Evolutionary conservation across 37 sponge, comb jelly and placozoan genomes (phyloP), one percentile per base, ranked within the genome.

Genomic region (Diacarnus erythraeanus): DNA sequence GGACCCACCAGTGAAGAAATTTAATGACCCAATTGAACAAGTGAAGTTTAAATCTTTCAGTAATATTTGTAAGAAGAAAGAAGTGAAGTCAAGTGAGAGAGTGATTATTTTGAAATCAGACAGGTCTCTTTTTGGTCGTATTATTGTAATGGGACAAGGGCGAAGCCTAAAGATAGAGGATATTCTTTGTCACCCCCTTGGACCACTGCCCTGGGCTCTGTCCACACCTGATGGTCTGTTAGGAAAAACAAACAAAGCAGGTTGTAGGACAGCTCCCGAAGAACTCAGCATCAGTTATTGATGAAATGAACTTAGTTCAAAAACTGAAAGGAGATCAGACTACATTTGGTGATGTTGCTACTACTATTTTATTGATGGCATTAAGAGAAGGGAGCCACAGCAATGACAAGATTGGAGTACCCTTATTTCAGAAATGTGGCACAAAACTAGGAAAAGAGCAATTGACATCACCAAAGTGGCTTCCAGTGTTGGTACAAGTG

Each of bases 191-290:
- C 71, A 71, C 41, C 71, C 71, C 41, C 71, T 40, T 71, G 71
- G 71, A 54, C 71, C 71, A 71, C 41, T 71, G 12, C 71, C 42
- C 42, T 71, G 71, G 71, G 34, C 69, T 68, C 38, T 68, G 34
- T 68, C 69, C 20, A 68, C 69, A 38, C 69, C 69, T 33, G 69
- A 68, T 31, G 69, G 69, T 8, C 37, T 68, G 35, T 31, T 68
- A 38, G 35, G 37, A 21, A 68, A 68, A 38, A 33, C 69, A 17
- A 54, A 17, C 56, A n/a, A n/a, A n/a, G n/a, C n/a, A n/a, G n/a
- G 42, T 71, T 41, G 42, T 42, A 71, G 42, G 41, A 36, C 42
- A 40, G 23, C 42, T 71, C 26, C 42, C 42, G 17, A 42, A 15
- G 26, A 71, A 71, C 35, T 71, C 71, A 41, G 71, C 71, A n/a